Evolutionary conservation across 2,113 vertebrate species (phyloP).

Genomic region (Fregata magnificens): DNA sequence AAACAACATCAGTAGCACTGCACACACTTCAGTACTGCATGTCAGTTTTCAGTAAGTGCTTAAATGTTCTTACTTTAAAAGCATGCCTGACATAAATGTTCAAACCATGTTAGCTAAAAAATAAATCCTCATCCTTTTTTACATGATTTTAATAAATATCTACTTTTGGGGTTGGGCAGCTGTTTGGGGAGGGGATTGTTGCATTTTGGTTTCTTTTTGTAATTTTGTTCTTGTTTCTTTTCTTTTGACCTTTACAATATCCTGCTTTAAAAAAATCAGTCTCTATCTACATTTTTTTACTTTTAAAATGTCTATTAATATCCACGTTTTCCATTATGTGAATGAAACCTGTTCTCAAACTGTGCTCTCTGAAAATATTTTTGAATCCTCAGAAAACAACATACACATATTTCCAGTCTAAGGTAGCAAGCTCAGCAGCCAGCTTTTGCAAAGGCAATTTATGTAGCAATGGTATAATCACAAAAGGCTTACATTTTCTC

Average conservation of each 20-base stretch:
- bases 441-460: neutral
- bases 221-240: neutral
- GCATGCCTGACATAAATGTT: neutral
- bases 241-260: neutral
- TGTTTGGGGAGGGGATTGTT: neutral
- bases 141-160: neutral
- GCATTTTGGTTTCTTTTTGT: neutral
- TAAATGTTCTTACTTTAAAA: neutral
- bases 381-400: neutral
- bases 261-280: neutral
- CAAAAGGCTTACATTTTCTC: neutral
- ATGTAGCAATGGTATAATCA: neutral
- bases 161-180: neutral
- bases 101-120: neutral
- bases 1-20: neutral
- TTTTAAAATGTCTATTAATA: neutral
- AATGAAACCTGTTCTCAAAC: neutral
- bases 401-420: neutral
- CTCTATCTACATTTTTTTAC: neutral
- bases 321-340: neutral
- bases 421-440: neutral
- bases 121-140: neutral
- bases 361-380: neutral
- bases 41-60: neutral
- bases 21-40: rapidly evolving